Base-by-base conservation (phyloP, 2,797 vertebrate species). In the Numenius phaeopus region DNA sequence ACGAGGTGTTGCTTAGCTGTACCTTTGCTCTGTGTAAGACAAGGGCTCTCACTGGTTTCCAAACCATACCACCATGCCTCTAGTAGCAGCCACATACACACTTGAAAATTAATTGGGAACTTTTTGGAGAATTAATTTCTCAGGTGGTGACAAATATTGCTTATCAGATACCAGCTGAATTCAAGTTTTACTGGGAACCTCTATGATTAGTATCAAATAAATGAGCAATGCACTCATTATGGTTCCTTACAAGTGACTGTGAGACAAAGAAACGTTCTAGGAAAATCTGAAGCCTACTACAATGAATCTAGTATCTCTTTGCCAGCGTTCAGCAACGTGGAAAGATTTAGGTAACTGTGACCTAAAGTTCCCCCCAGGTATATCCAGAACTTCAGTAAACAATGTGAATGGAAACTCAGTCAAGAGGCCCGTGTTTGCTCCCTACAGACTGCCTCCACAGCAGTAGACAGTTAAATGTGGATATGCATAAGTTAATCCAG, bases 381-480 rank as follows among this genome's bases (percentile, higher is more conserved):
- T 32, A 91, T 44, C 59, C 59, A 87, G 30, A 87, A 85, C 40
- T 67, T 87, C 71, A 71, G 82, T 81, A 89, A 94, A 92, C 39
- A 92, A n/a, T 10, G 37, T 32, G 78, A 96, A 83, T 58, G 61
- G 64, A 92, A 96, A 87, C 49, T 83, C 86, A 34, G 78, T 57
- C 0, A 0, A 59, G 26, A 93, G 47, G 66, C n/a, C 42, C 0
- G 0, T 73, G 40, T 83, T 88, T 78, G 44, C 18, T 94, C 81
- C 89, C 90, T 67, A 34, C n/a, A 77, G 94, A 93, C 77, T 59
- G 66, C 52, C 30, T 80, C 90, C 14, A 9, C 75, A 94, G 87
- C 72, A 89, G 84, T 75, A 96, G 71, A 85, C 84, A 95, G 77
- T 55, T 94, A 94, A 96, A 96, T 92, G 69, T 52, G 69, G 78